Conservation (phyloP, 2,888 invertebrate genomes). For the Drosophila melanosoma region DNA sequence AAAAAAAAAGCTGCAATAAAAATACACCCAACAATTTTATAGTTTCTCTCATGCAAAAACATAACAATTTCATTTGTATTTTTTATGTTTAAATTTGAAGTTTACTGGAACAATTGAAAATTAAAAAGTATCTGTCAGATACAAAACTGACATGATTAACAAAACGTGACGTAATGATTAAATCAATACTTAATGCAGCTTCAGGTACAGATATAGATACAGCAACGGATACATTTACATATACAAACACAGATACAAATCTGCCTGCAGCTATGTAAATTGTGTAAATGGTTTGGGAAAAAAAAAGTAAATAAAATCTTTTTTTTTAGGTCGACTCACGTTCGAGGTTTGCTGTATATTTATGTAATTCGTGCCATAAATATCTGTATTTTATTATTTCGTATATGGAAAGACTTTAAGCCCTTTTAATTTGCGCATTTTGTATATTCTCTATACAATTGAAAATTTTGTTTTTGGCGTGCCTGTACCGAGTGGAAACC, state of each 20-base stretch:
- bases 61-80: background rate
- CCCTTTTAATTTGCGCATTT: slow-evolving; percentile 39
- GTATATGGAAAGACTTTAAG: slow-evolving; percentile 13
- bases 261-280: slow-evolving; percentile 38
- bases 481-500: slow-evolving; percentile 91
- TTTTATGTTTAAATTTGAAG: slow-evolving; percentile 6
- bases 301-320: slow-evolving; percentile 6
- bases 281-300: slow-evolving; percentile 47
- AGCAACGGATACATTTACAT: slow-evolving; percentile 15
- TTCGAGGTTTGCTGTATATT: slow-evolving; percentile 13
- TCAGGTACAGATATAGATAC: slow-evolving; percentile 32
- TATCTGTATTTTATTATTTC: slow-evolving; percentile 19
- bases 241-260: slow-evolving; percentile 16
- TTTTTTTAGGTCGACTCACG: slow-evolving; percentile 13
- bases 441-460: slow-evolving; percentile 16
- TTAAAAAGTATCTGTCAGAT: slow-evolving; percentile 12
- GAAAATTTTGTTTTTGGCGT: slow-evolving; percentile 84
- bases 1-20: slow-evolving; percentile 4
- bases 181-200: slow-evolving; percentile 16
- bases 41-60: slow-evolving; percentile 30
- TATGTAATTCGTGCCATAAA: slow-evolving; percentile 13
- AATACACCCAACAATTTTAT: slow-evolving; percentile 14
- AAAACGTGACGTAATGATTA: slow-evolving; percentile 5
- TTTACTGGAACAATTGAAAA: background rate
- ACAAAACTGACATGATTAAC: slow-evolving; percentile 36